phyloP scores from a whole-genome alignment of 2,888 invertebrate genomes.

The Hirtodrosophila trivittata region DNA sequence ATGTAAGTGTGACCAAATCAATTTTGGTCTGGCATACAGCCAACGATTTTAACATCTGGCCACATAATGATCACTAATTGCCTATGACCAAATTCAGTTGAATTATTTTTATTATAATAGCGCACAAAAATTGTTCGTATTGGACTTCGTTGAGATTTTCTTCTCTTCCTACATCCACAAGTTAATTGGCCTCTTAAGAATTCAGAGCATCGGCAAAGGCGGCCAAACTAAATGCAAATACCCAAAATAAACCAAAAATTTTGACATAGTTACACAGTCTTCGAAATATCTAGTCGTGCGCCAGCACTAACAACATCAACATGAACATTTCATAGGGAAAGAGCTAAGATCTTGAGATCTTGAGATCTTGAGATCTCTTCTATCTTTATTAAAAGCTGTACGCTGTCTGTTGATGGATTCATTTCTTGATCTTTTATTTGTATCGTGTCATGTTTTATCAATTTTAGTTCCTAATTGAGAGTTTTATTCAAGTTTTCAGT shows the following conservation, averaged over 20 bases:
- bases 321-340: conserved; percentile 24
- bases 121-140: conserved; percentile 10
- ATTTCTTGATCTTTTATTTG: conserved; percentile 4
- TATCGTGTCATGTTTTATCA: conserved; percentile 42
- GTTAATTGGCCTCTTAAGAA: conserved; percentile 78
- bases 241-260: conserved; percentile 61
- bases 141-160: conserved; percentile 16
- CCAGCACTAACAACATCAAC: conserved; percentile 33
- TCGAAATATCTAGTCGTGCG: conserved; percentile 40
- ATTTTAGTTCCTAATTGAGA: too few relatives aligned
- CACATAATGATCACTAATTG: conserved; percentile 25
- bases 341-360: background rate
- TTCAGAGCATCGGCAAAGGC: conserved; percentile 41
- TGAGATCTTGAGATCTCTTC: too few relatives aligned
- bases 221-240: conserved; percentile 56
- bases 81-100: conserved; percentile 19
- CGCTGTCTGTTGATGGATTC: background rate
- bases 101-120: conserved; percentile 28
- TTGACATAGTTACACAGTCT: conserved; percentile 70
- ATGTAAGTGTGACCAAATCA: conserved; percentile 76
- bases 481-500: too few relatives aligned
- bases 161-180: conserved; percentile 40
- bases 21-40: conserved; percentile 16
- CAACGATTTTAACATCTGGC: conserved; percentile 35
- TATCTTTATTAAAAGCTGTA: background rate